A percentile compares a stretch with the other conserved stretches of the same genome.
Conservation (phyloP, 1,140 invertebrate genomes). For the Rhyzopertha dominica region DNA sequence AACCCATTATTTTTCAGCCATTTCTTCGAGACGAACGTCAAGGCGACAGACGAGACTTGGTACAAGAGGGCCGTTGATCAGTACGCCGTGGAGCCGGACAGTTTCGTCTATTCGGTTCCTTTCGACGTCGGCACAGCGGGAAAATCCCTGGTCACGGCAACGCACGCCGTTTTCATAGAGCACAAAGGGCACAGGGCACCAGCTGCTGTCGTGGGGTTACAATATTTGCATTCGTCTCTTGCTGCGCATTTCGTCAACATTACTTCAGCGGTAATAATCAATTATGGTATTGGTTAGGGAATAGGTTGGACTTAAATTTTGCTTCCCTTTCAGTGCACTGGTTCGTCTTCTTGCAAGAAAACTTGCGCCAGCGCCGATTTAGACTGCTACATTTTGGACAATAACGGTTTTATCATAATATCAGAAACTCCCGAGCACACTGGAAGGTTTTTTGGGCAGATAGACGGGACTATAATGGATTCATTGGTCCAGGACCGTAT, state of each 20-base stretch:
- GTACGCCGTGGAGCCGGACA: conserved; percentile 76
- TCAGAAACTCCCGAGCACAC: conserved; percentile 80
- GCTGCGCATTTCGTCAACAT: conserved; percentile 80
- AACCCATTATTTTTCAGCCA: conserved; percentile 55
- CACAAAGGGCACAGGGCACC: conserved; percentile 77
- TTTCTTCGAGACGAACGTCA: conserved; percentile 74
- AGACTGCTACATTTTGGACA: conserved; percentile 88
- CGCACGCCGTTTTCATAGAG: conserved; percentile 85
- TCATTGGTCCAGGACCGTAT: conserved; percentile 85
- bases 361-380: conserved; percentile 80
- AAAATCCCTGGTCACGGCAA: conserved; percentile 76
- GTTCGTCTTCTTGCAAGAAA: conserved; percentile 65
- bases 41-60: conserved; percentile 86
- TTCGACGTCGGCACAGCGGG: conserved; percentile 66
- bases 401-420: conserved; percentile 90
- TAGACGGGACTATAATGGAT: conserved; percentile 93
- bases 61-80: conserved; percentile 91
- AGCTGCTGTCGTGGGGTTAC: conserved; percentile 84
- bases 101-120: conserved; percentile 89
- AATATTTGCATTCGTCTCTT: conserved; percentile 75
- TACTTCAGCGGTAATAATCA: conserved; percentile 68
- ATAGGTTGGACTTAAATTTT: too few relatives aligned
- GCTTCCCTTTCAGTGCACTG: conserved; percentile 76
- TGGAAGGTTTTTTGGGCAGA: conserved; percentile 85
- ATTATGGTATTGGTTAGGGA: too few relatives aligned